Conservation (phyloP, 2,888 invertebrate genomes). For the Callyntrura guangdongensis region DNA sequence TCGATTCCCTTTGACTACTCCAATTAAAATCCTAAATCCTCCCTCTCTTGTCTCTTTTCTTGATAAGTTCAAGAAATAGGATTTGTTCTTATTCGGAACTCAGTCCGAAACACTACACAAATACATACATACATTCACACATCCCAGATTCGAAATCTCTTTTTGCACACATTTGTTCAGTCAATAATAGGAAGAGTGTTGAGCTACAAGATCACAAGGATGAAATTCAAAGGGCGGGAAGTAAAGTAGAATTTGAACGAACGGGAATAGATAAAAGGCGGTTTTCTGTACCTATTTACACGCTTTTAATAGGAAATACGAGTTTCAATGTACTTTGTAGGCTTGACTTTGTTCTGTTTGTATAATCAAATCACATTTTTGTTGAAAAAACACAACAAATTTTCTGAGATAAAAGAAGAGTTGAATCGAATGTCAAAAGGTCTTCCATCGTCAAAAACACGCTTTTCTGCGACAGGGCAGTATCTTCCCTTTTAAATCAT, state of each 20-base stretch:
- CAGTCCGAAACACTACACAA: too few relatives aligned
- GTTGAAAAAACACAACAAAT: background rate
- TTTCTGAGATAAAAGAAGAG: background rate
- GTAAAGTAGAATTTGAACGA: conserved; percentile 15
- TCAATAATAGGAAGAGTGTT: background rate
- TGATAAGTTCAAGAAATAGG: background rate
- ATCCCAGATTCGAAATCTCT: background rate
- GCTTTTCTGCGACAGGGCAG: background rate
- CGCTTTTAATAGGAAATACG: too few relatives aligned
- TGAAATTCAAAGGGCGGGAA: conserved; percentile 25
- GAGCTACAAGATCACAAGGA: background rate
- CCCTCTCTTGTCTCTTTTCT: background rate
- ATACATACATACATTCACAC: background rate
- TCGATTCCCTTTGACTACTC: conserved; percentile 42
- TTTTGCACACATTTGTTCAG: conserved; percentile 9
- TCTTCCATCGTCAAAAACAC: background rate
- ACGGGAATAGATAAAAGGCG: conserved; percentile 34
- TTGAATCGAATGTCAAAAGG: background rate
- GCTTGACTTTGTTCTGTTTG: background rate
- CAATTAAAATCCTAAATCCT: conserved; percentile 25
- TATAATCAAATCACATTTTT: conserved; percentile 23
- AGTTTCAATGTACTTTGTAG: conserved; percentile 17
- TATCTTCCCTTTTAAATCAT: too few relatives aligned
- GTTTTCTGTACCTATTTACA: too few relatives aligned
- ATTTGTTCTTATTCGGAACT: background rate